Conservation (phyloP, 2,888 invertebrate genomes). For the Spisula subtruncata region DNA sequence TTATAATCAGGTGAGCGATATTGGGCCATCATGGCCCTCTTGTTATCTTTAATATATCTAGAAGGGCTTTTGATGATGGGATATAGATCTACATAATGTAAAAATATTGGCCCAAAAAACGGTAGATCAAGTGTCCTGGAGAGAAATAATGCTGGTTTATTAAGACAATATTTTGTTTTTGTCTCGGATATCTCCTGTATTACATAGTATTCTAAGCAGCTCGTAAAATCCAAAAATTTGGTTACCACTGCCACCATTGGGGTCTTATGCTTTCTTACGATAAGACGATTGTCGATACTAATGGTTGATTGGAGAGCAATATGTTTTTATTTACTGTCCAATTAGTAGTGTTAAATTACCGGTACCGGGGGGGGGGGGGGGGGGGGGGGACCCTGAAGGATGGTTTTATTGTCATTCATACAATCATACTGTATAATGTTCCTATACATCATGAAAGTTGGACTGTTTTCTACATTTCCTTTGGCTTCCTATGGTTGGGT, state of each 20-base stretch:
- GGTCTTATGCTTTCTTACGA: slow-evolving; percentile 5
- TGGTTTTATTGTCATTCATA: not conserved
- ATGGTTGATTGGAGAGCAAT: slow-evolving; percentile 17
- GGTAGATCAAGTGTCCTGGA: not conserved
- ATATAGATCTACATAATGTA: too few species aligned
- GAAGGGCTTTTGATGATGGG: too few species aligned
- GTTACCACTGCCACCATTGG: not conserved
- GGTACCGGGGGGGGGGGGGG: too few species aligned
- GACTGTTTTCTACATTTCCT: not conserved
- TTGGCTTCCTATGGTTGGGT: too few species aligned
- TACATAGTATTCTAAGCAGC: not conserved
- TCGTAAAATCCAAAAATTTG: not conserved
- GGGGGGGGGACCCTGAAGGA: not conserved
- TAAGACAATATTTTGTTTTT: not conserved
- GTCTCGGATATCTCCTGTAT: not conserved
- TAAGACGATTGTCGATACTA: not conserved
- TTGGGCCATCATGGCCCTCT: too few species aligned
- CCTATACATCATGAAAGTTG: not conserved
- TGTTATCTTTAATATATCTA: too few species aligned
- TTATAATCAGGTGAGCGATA: too few species aligned
- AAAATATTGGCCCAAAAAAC: too few species aligned
- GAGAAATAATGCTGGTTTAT: not conserved
- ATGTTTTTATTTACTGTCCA: not conserved
- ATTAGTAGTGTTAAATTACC: not conserved
- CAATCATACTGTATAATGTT: not conserved